Evolutionary conservation across 2,113 vertebrate genomes (phyloP), one percentile per base, ranked within the genome.

Genomic region (Ctenomys sociabilis): DNA sequence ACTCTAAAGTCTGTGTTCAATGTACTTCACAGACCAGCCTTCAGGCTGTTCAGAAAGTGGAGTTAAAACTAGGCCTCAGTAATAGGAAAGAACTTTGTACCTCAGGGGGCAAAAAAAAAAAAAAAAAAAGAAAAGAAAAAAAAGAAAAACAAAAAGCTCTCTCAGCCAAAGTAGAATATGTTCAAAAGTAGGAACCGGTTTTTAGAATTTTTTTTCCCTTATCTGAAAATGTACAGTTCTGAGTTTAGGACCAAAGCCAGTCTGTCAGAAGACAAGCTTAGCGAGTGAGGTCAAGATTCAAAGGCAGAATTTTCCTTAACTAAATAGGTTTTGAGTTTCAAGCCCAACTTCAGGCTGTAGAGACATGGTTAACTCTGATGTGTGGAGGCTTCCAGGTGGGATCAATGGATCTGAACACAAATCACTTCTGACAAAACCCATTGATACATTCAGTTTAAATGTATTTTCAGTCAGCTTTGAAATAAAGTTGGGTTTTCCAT

Each of bases 401-500:
- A 68, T 89, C 80, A n/a, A 0, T 32, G 35, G 40, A 30, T n/a
- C 37, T 64, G 24, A 43, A 9, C 43, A 93, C 84, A 89, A 57
- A 93, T 68, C 40, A 49, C 26, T 83, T 92, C 87, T 93, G 83
- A 93, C 73, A 91, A 96, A 63, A 83, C 7, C 59, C 43, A 17
- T 12, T 68, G 24, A 45, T 85, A 8, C 45, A 21, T 61, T 88
- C 49, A 86, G 40, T 91, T 63, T 68, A 91, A 84, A 30, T 68
- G 49, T 68, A 52, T 75, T 81, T 90, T 91, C 86, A 94, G 70
- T 24, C 52, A 61, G 52, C 24, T 32, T 45, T 92, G 77, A 97
- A 90, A 97, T 92, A 93, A 91, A 73, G 28, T 82, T 90, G 26
- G 21, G 16, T 78, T 95, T 94, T 90, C 45, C 70, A 95, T 93